These are phyloP conservation scores for Andrena hattorfiana DNA, from an alignment of 2,888 invertebrate genomes.

Conservation along the genomic window DNA sequence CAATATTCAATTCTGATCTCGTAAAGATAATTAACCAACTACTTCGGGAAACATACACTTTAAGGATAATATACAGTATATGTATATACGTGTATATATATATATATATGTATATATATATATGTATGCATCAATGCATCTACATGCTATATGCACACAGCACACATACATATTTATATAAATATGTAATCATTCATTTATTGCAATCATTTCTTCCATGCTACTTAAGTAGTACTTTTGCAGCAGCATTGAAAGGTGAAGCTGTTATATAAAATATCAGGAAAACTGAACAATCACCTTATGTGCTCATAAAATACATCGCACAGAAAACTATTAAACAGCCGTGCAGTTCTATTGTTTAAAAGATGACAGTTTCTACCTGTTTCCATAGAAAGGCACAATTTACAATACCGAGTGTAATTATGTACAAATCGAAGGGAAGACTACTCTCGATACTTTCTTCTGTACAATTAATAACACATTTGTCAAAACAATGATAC, in stretches of 20 bases:
- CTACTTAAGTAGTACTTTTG: not conserved
- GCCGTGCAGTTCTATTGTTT: not conserved
- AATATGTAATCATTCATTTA: not conserved
- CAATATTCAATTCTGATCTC: too few species aligned
- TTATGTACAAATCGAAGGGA: not conserved
- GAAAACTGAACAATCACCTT: not conserved
- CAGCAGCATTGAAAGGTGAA: not conserved
- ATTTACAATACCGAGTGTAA: constrained; percentile 9
- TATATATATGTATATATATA: too few species aligned
- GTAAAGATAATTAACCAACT: too few species aligned
- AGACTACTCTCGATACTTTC: not conserved
- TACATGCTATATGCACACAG: not conserved
- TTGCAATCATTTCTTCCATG: not conserved
- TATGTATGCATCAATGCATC: not conserved
- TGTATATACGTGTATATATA: too few species aligned
- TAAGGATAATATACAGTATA: too few species aligned
- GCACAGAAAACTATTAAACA: constrained; percentile 1
- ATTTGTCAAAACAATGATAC: constrained; percentile 32
- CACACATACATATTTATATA: not conserved
- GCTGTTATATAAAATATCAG: not conserved
- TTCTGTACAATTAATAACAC: not conserved
- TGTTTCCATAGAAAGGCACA: not conserved
- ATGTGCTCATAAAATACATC: not conserved
- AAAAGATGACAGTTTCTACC: not conserved
- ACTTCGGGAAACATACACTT: too few species aligned